These are phyloP conservation scores for Trilocha varians DNA, from an alignment of 2,888 invertebrate species.

Conservation along the genomic window DNA sequence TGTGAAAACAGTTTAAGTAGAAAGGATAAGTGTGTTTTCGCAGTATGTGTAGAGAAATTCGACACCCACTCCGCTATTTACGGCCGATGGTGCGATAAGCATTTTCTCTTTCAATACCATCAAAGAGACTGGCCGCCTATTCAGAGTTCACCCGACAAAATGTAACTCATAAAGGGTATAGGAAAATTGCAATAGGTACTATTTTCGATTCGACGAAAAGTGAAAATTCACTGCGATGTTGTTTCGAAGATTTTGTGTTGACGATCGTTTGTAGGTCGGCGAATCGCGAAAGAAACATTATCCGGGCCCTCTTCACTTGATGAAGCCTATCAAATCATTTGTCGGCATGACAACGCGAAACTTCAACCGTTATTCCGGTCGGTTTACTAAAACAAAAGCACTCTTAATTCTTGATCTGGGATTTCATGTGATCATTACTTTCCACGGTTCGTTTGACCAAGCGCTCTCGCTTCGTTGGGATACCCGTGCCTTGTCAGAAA, in stretches of 20 bases:
- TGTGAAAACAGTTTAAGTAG: conserved; percentile 62
- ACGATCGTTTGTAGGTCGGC: conserved; percentile 26
- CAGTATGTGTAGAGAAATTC: conserved; percentile 61
- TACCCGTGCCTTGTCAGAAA: conserved; percentile 38
- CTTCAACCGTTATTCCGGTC: conserved; percentile 61
- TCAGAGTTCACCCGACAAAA: conserved; percentile 52
- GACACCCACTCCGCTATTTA: conserved; percentile 65
- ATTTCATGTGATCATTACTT: conserved; percentile 59
- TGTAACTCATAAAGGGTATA: conserved; percentile 56
- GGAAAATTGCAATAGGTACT: conserved; percentile 48
- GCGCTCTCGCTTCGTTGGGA: conserved; percentile 23
- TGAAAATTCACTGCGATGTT: conserved; percentile 34
- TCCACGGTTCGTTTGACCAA: conserved; percentile 45
- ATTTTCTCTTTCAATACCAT: conserved; percentile 69
- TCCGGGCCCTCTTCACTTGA: conserved; percentile 42
- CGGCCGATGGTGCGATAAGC: conserved; percentile 66
- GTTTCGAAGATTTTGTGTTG: conserved; percentile 18
- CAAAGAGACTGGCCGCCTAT: conserved; percentile 65
- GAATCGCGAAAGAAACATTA: conserved; percentile 43
- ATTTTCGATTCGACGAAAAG: conserved; percentile 39
- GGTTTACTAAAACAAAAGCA: conserved; percentile 61
- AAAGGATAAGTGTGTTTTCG: conserved; percentile 68
- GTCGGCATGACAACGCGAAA: conserved; percentile 57
- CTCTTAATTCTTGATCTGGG: conserved; percentile 61
- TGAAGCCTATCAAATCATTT: conserved; percentile 63